These are phyloP conservation scores for Aleadryas rufinucha DNA, from an alignment of 2,113 vertebrate genomes.

Conservation along the genomic window DNA sequence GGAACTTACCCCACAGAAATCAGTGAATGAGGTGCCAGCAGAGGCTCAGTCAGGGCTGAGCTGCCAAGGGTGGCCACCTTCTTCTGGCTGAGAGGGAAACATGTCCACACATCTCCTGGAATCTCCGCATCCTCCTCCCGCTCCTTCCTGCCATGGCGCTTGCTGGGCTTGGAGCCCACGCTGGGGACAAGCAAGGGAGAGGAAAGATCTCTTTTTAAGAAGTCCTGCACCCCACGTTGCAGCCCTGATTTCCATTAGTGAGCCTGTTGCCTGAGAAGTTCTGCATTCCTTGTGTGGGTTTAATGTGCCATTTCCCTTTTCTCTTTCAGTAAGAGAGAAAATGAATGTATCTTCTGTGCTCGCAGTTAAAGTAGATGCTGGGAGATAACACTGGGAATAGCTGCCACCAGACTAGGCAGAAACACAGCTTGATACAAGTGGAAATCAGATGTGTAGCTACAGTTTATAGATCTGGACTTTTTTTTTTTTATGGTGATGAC, in stretches of 20 bases:
- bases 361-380: background rate
- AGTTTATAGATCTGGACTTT: background rate
- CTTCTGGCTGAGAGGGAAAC: background rate
- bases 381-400: background rate
- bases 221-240: background rate
- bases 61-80: background rate
- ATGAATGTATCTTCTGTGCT: background rate
- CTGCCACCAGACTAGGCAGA: background rate
- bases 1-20: background rate
- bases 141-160: background rate
- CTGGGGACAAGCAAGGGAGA: background rate
- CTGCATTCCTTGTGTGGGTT: background rate
- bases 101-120: background rate
- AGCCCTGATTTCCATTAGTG: background rate
- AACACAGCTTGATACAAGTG: background rate
- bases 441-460: background rate
- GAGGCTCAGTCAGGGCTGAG: background rate
- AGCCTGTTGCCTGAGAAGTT: background rate
- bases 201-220: background rate
- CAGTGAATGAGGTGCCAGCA: background rate
- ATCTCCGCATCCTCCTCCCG: background rate
- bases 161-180: background rate
- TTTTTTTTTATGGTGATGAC: background rate
- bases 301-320: background rate
- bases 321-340: background rate